Evolutionary conservation across 1,140 invertebrate species (phyloP).

Genomic region (Drosophila equinoxialis): DNA sequence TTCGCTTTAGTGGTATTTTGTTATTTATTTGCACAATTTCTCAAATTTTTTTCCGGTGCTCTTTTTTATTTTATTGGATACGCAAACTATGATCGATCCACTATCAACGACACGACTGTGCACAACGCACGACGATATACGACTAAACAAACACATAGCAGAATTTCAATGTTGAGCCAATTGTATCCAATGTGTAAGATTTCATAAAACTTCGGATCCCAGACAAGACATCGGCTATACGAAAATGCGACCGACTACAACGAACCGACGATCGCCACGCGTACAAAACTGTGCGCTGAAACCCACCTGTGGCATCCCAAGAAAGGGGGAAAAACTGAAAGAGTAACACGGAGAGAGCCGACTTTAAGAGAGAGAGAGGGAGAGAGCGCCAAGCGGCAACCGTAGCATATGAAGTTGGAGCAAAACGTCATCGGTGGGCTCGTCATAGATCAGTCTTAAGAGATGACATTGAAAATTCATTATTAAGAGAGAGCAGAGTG

Average conservation of each 20-base stretch:
- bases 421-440: conserved; percentile 14
- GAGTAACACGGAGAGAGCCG: background rate
- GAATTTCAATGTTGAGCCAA: conserved; percentile 29
- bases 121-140: conserved; percentile 45
- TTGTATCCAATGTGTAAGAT: conserved; percentile 3
- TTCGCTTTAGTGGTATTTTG: background rate
- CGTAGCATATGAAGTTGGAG: conserved; percentile 15
- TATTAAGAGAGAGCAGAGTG: background rate
- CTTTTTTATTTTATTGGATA: conserved; percentile 11
- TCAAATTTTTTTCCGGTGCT: conserved; percentile 12
- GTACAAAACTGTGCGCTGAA: conserved; percentile 38
- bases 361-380: background rate
- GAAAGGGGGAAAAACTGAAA: background rate
- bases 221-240: conserved; percentile 2
- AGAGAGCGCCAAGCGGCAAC: too few species aligned
- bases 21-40: conserved; percentile 6
- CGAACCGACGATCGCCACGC: conserved; percentile 68
- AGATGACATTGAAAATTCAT: conserved; percentile 39
- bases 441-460: conserved; percentile 5
- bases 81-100: background rate
- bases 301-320: conserved; percentile 21
- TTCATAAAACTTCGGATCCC: conserved; percentile 19
- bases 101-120: conserved; percentile 36
- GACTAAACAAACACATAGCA: conserved; percentile 33
- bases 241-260: too few species aligned